Base-by-base conservation (phyloP, 1,140 invertebrate genomes). In the Leptonema lineaticorne region DNA sequence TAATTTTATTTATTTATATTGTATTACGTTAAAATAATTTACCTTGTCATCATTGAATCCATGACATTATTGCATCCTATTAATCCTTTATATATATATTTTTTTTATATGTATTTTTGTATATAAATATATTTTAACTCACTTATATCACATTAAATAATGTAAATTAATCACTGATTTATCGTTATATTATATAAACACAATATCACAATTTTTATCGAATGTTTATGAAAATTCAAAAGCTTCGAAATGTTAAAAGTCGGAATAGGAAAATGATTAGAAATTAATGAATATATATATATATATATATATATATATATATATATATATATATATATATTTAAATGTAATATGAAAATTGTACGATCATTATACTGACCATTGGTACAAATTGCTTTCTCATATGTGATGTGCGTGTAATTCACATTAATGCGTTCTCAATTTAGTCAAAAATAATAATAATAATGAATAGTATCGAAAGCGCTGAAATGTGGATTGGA, bases 21-120 rank as follows among this genome's bases (percentile, higher is more conserved):
- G 2, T 20, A 48, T 48, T 48, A 53, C 24, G 27, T 53, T 2
- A 16, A 48, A 8, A 30, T 27, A 27, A 57, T 48, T 59, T 64
- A 64, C 62, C 62, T 64, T 64, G 16, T 48, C 45, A 46, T 28
- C 46, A 50, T 14, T 16, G 24, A 9, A 64, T 64, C 62, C 62
- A 64, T 64, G 16, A 50, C 62, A 64, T 64, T 33, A 22, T 64
- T 29, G 45, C 20, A 28, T 50, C 45, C 22, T 11, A 14, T 50
- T 29, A 50, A 64, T 64, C 62, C 62, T 64, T 64, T 48, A 7
- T 57, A 7, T 20, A 7, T n/a, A n/a, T 8, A 50, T 18, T 9
- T 6, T n/a, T 50, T 50, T 37, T 37, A 37, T 37, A 8, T 37
- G 7, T n/a, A n/a, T 9, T 50, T 20, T 50, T 50, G 18, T 50